phyloP scores from a whole-genome alignment of 2,888 invertebrate genomes.

The Acanthosoma haemorrhoidale region DNA sequence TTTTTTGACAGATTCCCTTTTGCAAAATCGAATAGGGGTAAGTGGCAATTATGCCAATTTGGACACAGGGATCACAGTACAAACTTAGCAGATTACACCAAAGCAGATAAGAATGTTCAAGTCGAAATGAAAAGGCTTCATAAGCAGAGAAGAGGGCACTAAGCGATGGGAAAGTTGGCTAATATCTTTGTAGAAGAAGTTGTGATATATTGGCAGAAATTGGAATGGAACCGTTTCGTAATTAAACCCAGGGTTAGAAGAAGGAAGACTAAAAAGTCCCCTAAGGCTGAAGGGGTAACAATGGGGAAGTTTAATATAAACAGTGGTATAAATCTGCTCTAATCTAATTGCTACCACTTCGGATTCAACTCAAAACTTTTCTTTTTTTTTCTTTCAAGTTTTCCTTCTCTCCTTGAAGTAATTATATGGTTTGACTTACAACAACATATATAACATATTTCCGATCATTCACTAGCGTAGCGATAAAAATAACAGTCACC shows the following conservation, averaged over 20 bases:
- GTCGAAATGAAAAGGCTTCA: constrained; percentile 3
- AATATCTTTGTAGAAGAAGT: not conserved
- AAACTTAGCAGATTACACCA: not conserved
- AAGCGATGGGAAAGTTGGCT: not conserved
- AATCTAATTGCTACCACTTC: too few species aligned
- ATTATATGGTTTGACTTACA: too few species aligned
- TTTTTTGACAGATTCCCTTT: too few species aligned
- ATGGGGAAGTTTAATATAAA: not conserved
- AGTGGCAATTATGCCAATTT: not conserved
- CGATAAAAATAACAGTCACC: too few species aligned
- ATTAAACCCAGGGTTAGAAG: not conserved
- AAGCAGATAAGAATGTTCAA: not conserved
- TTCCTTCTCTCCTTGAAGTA: not conserved
- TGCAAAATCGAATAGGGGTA: too few species aligned
- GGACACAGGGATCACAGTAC: not conserved
- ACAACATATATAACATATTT: too few species aligned
- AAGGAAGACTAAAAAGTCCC: not conserved
- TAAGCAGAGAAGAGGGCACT: not conserved
- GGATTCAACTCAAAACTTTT: too few species aligned
- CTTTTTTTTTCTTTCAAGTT: not conserved
- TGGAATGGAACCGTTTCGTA: not conserved
- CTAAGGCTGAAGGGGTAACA: too few species aligned
- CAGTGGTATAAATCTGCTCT: not conserved
- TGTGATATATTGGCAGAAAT: not conserved
- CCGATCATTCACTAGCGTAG: too few species aligned